These are phyloP conservation scores for Sinocyclocheilus anshuiensis DNA, from an alignment of 2,113 vertebrate species.

Conservation along the genomic window DNA sequence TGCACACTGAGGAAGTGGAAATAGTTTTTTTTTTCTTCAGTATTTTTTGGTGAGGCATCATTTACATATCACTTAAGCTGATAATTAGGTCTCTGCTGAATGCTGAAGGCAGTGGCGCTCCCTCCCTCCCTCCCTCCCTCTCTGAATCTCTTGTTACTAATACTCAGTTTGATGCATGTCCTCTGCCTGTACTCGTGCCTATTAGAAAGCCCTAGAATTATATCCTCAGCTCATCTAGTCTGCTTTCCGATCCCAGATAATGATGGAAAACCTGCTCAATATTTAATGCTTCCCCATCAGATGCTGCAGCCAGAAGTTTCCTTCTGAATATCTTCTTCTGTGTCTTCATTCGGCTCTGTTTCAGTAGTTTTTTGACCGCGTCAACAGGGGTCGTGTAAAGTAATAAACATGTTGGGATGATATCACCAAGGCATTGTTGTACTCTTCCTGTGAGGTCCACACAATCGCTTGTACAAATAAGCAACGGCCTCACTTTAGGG, in stretches of 20 bases:
- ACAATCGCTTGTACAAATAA: not conserved
- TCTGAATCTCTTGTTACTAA: not conserved
- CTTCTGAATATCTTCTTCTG: not conserved
- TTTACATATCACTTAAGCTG: constrained; percentile 37
- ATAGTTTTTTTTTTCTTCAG: not conserved
- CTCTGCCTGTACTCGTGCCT: not conserved
- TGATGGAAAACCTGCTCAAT: constrained; percentile 40
- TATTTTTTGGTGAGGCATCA: constrained; percentile 42
- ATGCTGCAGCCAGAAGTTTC: constrained; percentile 8
- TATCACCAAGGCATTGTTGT: not conserved
- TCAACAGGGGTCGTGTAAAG: not conserved
- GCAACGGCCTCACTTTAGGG: not conserved
- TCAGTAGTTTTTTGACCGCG: not conserved
- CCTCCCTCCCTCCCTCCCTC: not conserved
- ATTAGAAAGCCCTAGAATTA: constrained; percentile 10
- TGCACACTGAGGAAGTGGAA: constrained; percentile 12
- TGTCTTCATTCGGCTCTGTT: not conserved
- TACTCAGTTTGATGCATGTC: constrained; percentile 1
- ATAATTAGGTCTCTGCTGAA: constrained; percentile 39
- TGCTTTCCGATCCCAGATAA: constrained; percentile 20
- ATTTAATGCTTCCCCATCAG: constrained; percentile 8
- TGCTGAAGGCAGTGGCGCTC: not conserved
- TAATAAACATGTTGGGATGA: not conserved
- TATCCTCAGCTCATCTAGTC: not conserved
- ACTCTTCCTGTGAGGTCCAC: not conserved